Percentiles rank a stretch among this genome's conserved stretches.
phyloP scores from a whole-genome alignment of 2,888 invertebrate genomes.

The Dromius quadrimaculatus region DNA sequence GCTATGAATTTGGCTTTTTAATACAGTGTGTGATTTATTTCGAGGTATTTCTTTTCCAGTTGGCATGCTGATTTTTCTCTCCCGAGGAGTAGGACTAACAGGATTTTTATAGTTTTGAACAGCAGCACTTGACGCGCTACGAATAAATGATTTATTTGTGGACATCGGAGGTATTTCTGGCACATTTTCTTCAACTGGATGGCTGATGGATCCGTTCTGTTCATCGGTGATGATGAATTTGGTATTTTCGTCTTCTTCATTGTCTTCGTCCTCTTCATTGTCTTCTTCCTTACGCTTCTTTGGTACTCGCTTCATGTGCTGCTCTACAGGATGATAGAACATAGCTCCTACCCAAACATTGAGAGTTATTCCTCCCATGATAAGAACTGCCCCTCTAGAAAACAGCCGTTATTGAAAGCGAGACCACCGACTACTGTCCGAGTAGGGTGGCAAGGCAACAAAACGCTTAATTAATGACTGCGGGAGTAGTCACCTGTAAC shows the following conservation, averaged over 20 bases:
- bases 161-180: constrained; percentile 59
- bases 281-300: constrained; percentile 61
- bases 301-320: constrained; percentile 79
- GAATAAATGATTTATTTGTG: constrained; percentile 68
- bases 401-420: constrained; percentile 59
- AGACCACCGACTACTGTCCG: constrained; percentile 55
- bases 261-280: constrained; percentile 62
- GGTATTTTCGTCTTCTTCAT: constrained; percentile 60
- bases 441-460: constrained; percentile 40
- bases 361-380: constrained; percentile 84
- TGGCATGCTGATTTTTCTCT: constrained; percentile 74
- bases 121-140: constrained; percentile 80
- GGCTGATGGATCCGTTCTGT: constrained; percentile 59
- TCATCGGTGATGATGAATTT: constrained; percentile 65
- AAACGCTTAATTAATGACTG: constrained; percentile 34
- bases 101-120: constrained; percentile 71
- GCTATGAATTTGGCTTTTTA: constrained; percentile 72
- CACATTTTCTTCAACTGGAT: constrained; percentile 58
- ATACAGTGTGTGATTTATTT: constrained; percentile 60
- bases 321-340: constrained; percentile 86
- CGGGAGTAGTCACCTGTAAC: constrained; percentile 73
- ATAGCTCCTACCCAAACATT: constrained; percentile 88
- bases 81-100: constrained; percentile 65
- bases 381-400: constrained; percentile 79
- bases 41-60: constrained; percentile 66